These are phyloP conservation scores for Tachypleus tridentatus DNA, from an alignment of 1,140 invertebrate genomes.

Conservation along the genomic window DNA sequence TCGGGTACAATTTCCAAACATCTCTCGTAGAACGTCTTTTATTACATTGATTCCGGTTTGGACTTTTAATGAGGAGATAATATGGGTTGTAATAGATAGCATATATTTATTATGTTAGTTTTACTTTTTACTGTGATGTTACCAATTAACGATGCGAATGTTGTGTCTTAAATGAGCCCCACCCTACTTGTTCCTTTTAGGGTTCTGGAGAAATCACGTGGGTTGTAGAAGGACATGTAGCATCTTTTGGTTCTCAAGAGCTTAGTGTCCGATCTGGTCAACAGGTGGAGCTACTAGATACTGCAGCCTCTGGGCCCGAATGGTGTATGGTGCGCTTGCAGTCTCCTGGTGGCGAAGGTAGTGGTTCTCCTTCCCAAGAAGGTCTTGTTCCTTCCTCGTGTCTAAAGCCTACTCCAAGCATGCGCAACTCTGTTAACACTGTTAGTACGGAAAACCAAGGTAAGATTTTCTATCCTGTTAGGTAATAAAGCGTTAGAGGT, in stretches of 20 bases:
- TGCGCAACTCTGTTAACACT: conserved; percentile 25
- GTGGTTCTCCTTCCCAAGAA: conserved; percentile 7
- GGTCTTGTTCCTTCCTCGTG: conserved; percentile 19
- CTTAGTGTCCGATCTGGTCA: conserved; percentile 52
- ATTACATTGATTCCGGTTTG: too few relatives aligned
- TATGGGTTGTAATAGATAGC: too few relatives aligned
- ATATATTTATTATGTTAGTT: too few relatives aligned
- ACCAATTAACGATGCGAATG: too few relatives aligned
- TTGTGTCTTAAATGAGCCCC: too few relatives aligned
- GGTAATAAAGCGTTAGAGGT: too few relatives aligned
- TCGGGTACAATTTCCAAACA: too few relatives aligned
- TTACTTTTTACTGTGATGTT: too few relatives aligned
- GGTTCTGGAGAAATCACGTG: conserved; percentile 63
- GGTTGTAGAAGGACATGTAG: conserved; percentile 69
- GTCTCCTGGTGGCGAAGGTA: background rate
- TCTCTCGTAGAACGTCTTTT: too few relatives aligned
- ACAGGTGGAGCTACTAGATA: conserved; percentile 81
- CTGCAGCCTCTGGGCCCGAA: conserved; percentile 39
- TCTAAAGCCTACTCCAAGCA: conserved; percentile 23
- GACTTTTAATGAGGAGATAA: too few relatives aligned
- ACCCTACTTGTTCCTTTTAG: background rate
- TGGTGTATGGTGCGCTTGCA: conserved; percentile 33
- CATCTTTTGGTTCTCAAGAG: conserved; percentile 52
- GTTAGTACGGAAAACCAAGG: conserved; percentile 28
- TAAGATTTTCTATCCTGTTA: too few relatives aligned